Evolutionary conservation across 2,888 invertebrate species (phyloP).

Genomic region (Cenopis cana): DNA sequence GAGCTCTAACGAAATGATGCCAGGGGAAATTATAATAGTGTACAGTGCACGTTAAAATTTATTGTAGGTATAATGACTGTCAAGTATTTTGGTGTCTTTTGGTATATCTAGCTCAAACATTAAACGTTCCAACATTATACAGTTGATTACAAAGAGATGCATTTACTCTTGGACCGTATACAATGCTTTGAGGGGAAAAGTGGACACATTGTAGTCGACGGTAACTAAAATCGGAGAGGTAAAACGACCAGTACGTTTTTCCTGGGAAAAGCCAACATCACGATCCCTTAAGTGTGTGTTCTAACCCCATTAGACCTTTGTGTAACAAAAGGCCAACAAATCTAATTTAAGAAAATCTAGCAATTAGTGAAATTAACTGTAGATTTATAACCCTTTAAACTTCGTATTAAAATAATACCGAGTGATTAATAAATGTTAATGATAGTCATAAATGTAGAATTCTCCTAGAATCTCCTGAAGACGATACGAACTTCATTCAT

Average conservation of each 20-base stretch:
- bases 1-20: constrained; percentile 4
- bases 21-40: constrained; percentile 9
- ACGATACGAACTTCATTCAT: not conserved
- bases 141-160: too few relatives aligned
- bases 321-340: not conserved
- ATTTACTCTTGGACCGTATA: too few relatives aligned
- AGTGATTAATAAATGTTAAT: not conserved
- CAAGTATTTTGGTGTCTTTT: not conserved
- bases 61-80: constrained; percentile 21
- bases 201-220: too few relatives aligned
- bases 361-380: constrained; percentile 5
- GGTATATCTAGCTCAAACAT: not conserved
- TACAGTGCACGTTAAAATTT: constrained; percentile 22
- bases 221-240: too few relatives aligned
- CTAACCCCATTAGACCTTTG: not conserved
- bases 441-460: not conserved
- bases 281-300: not conserved
- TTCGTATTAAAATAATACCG: not conserved
- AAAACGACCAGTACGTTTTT: not conserved
- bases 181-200: too few relatives aligned
- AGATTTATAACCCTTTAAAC: not conserved
- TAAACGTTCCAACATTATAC: not conserved
- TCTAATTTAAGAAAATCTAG: not conserved
- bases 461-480: not conserved
- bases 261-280: not conserved